Conservation (phyloP, 2,888 invertebrate genomes). For the Drosophila borealis region DNA sequence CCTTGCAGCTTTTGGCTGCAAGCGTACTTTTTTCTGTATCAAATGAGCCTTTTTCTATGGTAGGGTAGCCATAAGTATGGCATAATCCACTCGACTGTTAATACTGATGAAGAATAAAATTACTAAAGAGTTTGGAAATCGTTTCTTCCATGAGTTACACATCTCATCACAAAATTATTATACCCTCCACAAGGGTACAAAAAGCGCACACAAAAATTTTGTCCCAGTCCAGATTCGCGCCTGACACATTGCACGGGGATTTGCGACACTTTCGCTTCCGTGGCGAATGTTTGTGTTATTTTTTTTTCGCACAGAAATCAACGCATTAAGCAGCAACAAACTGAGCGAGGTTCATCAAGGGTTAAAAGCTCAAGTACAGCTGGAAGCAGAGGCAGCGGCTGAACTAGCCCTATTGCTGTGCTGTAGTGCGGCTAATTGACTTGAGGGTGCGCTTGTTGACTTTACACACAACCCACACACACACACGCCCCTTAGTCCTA, state of each 20-base stretch:
- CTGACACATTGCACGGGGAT: constrained; percentile 53
- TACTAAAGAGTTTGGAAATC: too few species aligned
- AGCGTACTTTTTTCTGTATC: too few species aligned
- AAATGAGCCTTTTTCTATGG: too few species aligned
- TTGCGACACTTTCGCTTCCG: constrained; percentile 68
- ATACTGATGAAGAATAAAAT: too few species aligned
- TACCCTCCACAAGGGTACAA: too few species aligned
- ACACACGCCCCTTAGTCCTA: neutral
- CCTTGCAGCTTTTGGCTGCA: too few species aligned
- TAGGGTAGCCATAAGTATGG: too few species aligned
- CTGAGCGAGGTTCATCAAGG: constrained; percentile 46
- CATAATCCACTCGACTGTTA: too few species aligned
- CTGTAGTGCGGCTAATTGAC: constrained; percentile 47
- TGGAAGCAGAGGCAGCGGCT: neutral
- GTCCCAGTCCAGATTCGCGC: constrained; percentile 54
- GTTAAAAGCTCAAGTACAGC: constrained; percentile 44
- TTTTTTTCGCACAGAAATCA: constrained; percentile 39
- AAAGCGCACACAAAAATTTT: constrained; percentile 7
- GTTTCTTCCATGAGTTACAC: too few species aligned
- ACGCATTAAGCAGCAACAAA: constrained; percentile 45
- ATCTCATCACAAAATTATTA: too few species aligned
- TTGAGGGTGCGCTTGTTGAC: constrained; percentile 50
- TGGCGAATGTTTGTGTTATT: constrained; percentile 24
- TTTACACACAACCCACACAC: constrained; percentile 1
- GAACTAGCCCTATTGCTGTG: neutral